A percentile compares a stretch with the other conserved stretches of the same genome.
phyloP scores from a whole-genome alignment of 2,888 invertebrate genomes.

The Mimumesa dahlbomi region DNA sequence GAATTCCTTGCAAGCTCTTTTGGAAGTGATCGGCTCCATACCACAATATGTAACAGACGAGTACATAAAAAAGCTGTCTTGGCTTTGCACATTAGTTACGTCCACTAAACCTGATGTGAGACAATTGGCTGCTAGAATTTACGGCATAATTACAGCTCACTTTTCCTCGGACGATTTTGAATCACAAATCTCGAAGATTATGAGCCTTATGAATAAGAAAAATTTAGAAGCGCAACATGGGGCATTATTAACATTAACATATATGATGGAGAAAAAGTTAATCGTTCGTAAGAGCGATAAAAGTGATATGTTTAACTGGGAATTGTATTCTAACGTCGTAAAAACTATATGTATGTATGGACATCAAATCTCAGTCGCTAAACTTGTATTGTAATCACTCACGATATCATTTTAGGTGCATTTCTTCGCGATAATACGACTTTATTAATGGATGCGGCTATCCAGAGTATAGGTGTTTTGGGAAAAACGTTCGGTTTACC shows the following conservation, averaged over 20 bases:
- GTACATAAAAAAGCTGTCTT: conserved; percentile 84
- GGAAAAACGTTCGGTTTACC: conserved; percentile 87
- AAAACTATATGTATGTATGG: conserved; percentile 83
- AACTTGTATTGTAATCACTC: neutral
- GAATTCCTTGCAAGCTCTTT: conserved; percentile 87
- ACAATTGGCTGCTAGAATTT: conserved; percentile 87
- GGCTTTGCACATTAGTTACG: conserved; percentile 85
- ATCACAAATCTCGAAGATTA: conserved; percentile 82
- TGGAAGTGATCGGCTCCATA: conserved; percentile 92
- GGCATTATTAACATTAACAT: conserved; percentile 86
- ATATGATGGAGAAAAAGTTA: conserved; percentile 86
- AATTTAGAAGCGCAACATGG: conserved; percentile 90
- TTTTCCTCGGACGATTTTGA: conserved; percentile 83
- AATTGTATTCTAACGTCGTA: conserved; percentile 83
- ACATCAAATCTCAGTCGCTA: conserved; percentile 6
- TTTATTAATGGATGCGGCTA: conserved; percentile 86
- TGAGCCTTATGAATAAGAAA: conserved; percentile 82
- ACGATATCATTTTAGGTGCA: conserved; percentile 82
- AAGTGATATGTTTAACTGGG: conserved; percentile 81
- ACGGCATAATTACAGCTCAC: conserved; percentile 86
- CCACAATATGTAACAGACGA: conserved; percentile 86
- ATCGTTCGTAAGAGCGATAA: conserved; percentile 79
- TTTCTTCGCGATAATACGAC: conserved; percentile 85
- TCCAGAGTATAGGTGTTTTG: conserved; percentile 87
- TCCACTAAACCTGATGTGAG: conserved; percentile 90